Evolutionary conservation across 2,113 vertebrate genomes (phyloP).

Genomic region (Chlamydotis undulata): DNA sequence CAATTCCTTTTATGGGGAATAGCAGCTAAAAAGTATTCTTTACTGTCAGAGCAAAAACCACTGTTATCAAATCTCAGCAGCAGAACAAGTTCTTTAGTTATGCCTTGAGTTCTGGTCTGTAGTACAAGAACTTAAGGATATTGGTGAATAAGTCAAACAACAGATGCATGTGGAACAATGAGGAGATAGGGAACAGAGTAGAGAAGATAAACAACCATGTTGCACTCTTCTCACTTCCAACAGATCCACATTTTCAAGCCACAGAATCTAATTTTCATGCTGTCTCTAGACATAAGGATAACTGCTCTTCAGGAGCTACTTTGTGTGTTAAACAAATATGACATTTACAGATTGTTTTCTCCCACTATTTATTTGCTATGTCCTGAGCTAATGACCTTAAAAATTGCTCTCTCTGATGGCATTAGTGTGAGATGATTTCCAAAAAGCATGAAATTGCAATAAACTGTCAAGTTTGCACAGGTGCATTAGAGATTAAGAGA

Average conservation of each 20-base stretch:
- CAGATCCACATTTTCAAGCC: background rate
- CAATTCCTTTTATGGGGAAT: background rate
- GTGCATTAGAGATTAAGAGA: slow-evolving; percentile 65
- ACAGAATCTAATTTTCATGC: slow-evolving; percentile 31
- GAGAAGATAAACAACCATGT: background rate
- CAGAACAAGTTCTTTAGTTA: background rate
- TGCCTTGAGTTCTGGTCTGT: background rate
- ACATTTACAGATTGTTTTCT: slow-evolving; percentile 62
- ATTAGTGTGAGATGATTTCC: slow-evolving; percentile 1
- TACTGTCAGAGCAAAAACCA: background rate
- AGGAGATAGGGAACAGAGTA: background rate
- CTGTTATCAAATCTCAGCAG: background rate
- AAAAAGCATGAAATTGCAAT: slow-evolving; percentile 61
- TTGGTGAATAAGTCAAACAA: background rate
- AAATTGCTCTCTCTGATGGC: slow-evolving; percentile 39
- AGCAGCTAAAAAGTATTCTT: background rate
- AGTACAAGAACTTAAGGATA: background rate
- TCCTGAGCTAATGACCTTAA: slow-evolving; percentile 60
- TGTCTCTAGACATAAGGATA: slow-evolving; percentile 51
- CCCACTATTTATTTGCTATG: slow-evolving; percentile 48
- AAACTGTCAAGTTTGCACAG: slow-evolving; percentile 64
- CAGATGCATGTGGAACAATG: background rate
- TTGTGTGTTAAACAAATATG: slow-evolving; percentile 55
- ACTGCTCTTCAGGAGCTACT: slow-evolving; percentile 42
- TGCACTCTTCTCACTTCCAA: background rate